Conservation (phyloP, 2,888 invertebrate genomes). For the Endomychus coccineus region DNA sequence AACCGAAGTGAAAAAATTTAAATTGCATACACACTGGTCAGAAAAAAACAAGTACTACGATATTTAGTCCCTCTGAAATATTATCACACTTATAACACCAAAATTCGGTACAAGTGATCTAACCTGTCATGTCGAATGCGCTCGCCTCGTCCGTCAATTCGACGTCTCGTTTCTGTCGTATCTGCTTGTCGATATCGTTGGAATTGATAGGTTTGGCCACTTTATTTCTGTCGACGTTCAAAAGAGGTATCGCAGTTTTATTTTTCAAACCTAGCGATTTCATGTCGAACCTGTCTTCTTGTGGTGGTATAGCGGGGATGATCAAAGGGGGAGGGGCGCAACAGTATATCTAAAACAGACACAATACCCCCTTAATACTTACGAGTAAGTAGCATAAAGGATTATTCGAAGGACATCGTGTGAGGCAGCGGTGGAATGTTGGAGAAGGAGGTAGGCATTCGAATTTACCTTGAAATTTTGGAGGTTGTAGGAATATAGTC, state of each 20-base stretch:
- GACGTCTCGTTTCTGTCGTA: conserved; percentile 35
- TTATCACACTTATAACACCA: no score
- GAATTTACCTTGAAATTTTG: no score
- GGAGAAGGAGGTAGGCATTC: no score
- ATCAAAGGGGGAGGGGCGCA: conserved; percentile 28
- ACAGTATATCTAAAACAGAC: conserved; percentile 34
- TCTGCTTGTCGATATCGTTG: conserved; percentile 41
- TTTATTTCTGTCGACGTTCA: conserved; percentile 36
- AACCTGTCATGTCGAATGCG: conserved; percentile 29
- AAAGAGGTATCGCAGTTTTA: conserved; percentile 27
- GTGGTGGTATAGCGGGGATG: conserved; percentile 23
- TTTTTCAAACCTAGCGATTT: conserved; percentile 30
- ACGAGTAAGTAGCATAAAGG: no score
- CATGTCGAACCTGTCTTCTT: conserved; percentile 28
- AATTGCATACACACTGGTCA: no score
- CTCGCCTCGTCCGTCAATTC: conserved; percentile 30
- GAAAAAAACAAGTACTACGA: no score
- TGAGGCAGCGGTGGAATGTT: no score
- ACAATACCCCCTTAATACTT: no score
- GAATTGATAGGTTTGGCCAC: conserved; percentile 38
- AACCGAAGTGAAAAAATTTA: no score
- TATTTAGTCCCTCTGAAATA: no score
- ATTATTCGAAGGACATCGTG: no score
- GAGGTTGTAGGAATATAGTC: no score
- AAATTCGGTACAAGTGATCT: background rate